Evolutionary conservation across 2,888 invertebrate genomes (phyloP), one percentile per base, ranked within the genome.

Genomic region (Archaeoteleia sp.): DNA sequence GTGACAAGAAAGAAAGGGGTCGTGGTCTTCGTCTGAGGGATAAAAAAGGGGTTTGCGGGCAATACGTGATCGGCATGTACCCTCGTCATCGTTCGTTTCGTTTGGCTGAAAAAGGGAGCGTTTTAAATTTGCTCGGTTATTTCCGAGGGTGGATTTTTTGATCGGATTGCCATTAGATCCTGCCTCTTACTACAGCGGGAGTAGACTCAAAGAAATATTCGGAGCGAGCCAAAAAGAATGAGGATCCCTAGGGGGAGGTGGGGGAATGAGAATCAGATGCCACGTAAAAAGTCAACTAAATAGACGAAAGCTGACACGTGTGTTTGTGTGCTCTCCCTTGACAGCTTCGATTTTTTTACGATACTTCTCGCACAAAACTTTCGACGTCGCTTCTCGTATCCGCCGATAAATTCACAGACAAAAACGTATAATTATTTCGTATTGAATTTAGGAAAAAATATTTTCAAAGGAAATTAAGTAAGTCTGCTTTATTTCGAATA

Each of bases 121-220:
- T 80, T 82, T 82, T 81, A 81, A 82, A 82, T 80, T 81, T 79
- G 76, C 77, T 75, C 72, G 73, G 70, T 74, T 76, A 77, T 80
- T 76, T 75, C 71, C 1, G 74, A 78, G 78, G 80, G 79, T 77
- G 75, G 74, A 71, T 46, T 68, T 79, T 81, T 81, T 81, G 78
- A 82, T 81, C 80, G 78, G 73, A 81, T 80, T 78, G 79, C 78
- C 80, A 78, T 78, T 81, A 80, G 78, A 75, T 73, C 66, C 68
- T 73, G 74, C 61, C 74, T 76, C 71, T 73, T 73, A 72, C 55
- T 57, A 63, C 72, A 66, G 70, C 66, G 70, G 66, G 49, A 12
- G 15, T 35, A 54, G 43, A 27, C 54, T 54, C 43, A 43, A 55
- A 55, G 43, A 42, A 57, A 42, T 39, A n/a, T n/a, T n/a, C n/a